Percentiles rank a stretch among this genome's conserved stretches.
Evolutionary conservation across 1,140 invertebrate species (phyloP).

Genomic region (Chrysopa pallens): DNA sequence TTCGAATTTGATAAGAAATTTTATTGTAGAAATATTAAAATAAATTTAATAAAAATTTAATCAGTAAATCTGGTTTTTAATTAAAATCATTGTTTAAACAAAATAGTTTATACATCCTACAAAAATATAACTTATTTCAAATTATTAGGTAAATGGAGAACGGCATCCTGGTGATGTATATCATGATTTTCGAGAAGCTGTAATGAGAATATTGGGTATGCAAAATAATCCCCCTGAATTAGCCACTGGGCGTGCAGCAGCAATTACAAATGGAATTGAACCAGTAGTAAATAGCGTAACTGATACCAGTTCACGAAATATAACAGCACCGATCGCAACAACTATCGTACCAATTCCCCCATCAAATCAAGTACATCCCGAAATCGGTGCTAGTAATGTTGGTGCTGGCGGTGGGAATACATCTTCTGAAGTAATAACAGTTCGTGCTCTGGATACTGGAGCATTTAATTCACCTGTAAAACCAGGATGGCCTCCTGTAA

Average conservation of each 20-base stretch:
- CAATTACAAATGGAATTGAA: constrained; percentile 29
- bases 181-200: constrained; percentile 53
- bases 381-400: constrained; percentile 16
- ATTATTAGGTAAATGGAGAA: constrained; percentile 57
- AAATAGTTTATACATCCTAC: too few species aligned
- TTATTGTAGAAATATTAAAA: too few species aligned
- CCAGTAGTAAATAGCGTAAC: constrained; percentile 31
- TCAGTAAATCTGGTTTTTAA: too few species aligned
- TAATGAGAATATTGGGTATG: constrained; percentile 49
- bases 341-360: constrained; percentile 7
- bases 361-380: constrained; percentile 12
- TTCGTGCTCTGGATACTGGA: background rate
- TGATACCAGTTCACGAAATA: constrained; percentile 34
- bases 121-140: too few species aligned
- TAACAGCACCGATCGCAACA: constrained; percentile 27
- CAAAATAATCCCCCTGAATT: constrained; percentile 40
- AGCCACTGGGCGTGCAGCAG: constrained; percentile 31
- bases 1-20: too few species aligned
- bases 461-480: constrained; percentile 12
- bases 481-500: constrained; percentile 33
- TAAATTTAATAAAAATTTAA: too few species aligned
- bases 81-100: too few species aligned
- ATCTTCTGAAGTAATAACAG: constrained; percentile 11
- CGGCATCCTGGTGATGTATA: constrained; percentile 66
- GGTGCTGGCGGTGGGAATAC: constrained; percentile 19